Base-by-base conservation (phyloP, 2,888 invertebrate species). In the Apocheima hispidaria region DNA sequence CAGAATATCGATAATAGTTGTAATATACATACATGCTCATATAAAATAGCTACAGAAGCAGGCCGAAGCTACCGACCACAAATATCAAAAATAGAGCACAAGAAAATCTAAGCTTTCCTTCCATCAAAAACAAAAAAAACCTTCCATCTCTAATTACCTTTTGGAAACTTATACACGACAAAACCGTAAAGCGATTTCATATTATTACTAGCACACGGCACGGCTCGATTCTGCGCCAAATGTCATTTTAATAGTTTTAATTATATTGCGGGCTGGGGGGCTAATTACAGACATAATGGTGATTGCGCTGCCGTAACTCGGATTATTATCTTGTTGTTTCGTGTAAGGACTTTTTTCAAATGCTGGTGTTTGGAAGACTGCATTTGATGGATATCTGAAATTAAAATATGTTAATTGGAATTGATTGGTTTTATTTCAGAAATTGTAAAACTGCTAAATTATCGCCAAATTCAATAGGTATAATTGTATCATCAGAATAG, bases 231-330 rank as follows among this genome's bases (percentile, higher is more conserved):
- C 69, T 78, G 78, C 73, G 82, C 81, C 86, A 89, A 90, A 90
- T 91, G 89, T 87, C 78, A 82, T 88, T 90, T 88, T 91, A 91
- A 91, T 90, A 79, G 89, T 88, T 86, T 86, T 90, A 90, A 90
- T 90, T 90, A 84, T 80, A 74, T 72, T 65, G 74, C 70, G 63
- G 67, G 60, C 73, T 68, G 71, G 71, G 69, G 72, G 72, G 63
- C 73, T 84, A 84, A 87, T 86, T 84, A 77, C 77, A 72, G 67
- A 65, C 67, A 72, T 72, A 73, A 74, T 74, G 73, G 72, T 77
- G 73, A 76, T 75, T 74, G 70, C 75, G 70, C 51, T 65, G 68
- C 69, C 71, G 64, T 67, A 69, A 73, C 75, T 53, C 43, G 52
- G 64, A 68, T 68, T 68, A 62, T 62, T 66, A 68, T 66, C 68